Evolutionary conservation across 2,888 invertebrate genomes (phyloP), one percentile per base, ranked within the genome.

Genomic region (Pemphredon lugubris): DNA sequence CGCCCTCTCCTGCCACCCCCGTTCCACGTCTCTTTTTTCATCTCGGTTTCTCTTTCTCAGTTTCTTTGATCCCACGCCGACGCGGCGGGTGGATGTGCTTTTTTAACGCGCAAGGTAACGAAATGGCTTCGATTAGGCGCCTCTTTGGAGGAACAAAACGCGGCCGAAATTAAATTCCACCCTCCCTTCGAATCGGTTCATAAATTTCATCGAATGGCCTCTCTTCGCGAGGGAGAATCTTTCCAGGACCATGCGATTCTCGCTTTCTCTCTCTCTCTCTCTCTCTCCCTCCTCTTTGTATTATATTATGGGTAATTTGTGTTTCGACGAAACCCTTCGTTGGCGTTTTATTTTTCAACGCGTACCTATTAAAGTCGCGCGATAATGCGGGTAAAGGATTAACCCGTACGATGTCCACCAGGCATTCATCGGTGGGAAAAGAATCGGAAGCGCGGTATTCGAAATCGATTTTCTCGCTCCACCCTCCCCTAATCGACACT

Each of bases 31-130:
- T 16, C 30, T 18, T 13, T 48, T 30, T 5, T 11, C n/a, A n/a
- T 42, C 34, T 42, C 20, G 9, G 1, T 45, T 7, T 26, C 48
- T 2, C 45, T 9, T 32, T 39, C 30, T 54, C 42, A n/a, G n/a
- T n/a, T n/a, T 60, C 63, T 81, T 77, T 75, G 77, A 81, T 55
- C 54, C 40, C 4, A 26, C 30, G 40, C 77, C 79, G 74, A 65
- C 67, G 20, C 54, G 39, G 42, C 42, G 57, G 32, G 39, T 59
- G 51, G 64, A 61, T 50, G 55, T 45, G 54, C 39, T 69, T 79
- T 57, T 54, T 57, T 40, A 58, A 55, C 47, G 39, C 67, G 26
- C 13, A 57, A 37, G 21, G 40, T 48, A 65, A 69, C 65, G 54
- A 48, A 60, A 59, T 51, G 39, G 16, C 37, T 66, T 73, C 75